Base-by-base conservation (phyloP, 2,888 invertebrate species). In the Apoderus coryli region DNA sequence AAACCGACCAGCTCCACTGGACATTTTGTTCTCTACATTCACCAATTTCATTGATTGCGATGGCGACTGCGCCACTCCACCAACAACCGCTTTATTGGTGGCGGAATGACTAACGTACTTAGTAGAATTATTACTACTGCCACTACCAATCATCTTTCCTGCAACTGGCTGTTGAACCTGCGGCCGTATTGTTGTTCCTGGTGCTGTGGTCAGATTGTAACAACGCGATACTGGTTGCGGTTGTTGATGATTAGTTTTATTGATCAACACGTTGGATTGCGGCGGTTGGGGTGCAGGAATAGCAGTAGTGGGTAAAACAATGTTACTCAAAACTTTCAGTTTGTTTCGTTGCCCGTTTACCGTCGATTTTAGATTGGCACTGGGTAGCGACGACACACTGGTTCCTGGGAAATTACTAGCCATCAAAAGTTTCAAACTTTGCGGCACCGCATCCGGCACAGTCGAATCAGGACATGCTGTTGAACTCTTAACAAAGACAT, bases 401-500 rank as follows among this genome's bases (percentile, higher is more conserved):
- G 45, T 47, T 27, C 50, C 44, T 14, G 56, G 49, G 43, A 57
- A 57, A 33, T 49, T 48, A 36, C 47, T 52, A 4, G 55, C 54
- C 6, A 57, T 56, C 28, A 56, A 40, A 27, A 57, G 37, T 36
- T 57, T 57, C 38, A 57, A 57, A 27, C 54, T 43, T 37, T 54
- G 56, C 3, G 54, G 47, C 23, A 52, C 41, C 27, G 48, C 51
- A 25, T 53, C 53, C 11, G 38, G 39, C 14, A 43, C 38, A 3
- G 40, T 36, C 2, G 45, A 35, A 37, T 46, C 47, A 1, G 46
- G 39, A 32, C 41, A 42, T n/a, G n/a, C n/a, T n/a, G n/a, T n/a
- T 22, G 51, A 48, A 34, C 57, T 57, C 37, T 59, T 59, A 27
- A 58, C 56, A 42, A 59, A 57, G 35, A 59, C 59, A 46, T 58